phyloP scores from a whole-genome alignment of 2,888 invertebrate species.

The Drosophila dives region DNA sequence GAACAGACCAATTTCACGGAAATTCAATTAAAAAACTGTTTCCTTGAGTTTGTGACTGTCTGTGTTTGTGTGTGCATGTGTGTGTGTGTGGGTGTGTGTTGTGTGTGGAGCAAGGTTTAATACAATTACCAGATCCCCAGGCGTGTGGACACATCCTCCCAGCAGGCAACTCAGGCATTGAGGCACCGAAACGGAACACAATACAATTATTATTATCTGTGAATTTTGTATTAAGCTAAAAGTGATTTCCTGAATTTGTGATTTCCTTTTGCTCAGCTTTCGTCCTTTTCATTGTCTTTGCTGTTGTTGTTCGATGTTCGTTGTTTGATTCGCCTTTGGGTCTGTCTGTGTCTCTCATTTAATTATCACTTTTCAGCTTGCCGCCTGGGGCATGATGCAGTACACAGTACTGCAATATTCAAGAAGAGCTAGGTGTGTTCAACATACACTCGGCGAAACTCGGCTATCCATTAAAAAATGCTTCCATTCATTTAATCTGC shows the following conservation, averaged over 20 bases:
- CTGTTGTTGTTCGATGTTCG: background rate
- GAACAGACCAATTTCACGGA: conserved; percentile 26
- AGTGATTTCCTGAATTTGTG: conserved; percentile 54
- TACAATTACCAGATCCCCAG: conserved; percentile 65
- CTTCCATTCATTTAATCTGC: too few relatives aligned
- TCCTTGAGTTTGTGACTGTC: conserved; percentile 4
- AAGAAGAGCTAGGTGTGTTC: background rate
- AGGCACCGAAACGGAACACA: conserved; percentile 41
- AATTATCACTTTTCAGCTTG: conserved; percentile 16
- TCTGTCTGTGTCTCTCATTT: conserved; percentile 7
- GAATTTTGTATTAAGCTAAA: conserved; percentile 44
- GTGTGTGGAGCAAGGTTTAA: conserved; percentile 54
- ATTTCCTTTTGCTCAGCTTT: background rate
- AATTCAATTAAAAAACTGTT: conserved; percentile 73
- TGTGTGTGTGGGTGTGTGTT: conserved; percentile 7
- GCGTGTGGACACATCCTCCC: conserved; percentile 40
- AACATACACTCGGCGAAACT: background rate
- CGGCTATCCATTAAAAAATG: background rate
- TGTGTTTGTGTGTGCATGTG: conserved; percentile 8
- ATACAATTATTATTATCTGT: conserved; percentile 67
- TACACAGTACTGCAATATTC: conserved; percentile 22
- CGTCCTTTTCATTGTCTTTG: background rate
- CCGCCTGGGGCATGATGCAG: conserved; percentile 62
- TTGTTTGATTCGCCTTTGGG: background rate
- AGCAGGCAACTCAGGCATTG: conserved; percentile 14